phyloP scores from a whole-genome alignment of 2,888 invertebrate genomes.

The Lepidochrysops patricia region DNA sequence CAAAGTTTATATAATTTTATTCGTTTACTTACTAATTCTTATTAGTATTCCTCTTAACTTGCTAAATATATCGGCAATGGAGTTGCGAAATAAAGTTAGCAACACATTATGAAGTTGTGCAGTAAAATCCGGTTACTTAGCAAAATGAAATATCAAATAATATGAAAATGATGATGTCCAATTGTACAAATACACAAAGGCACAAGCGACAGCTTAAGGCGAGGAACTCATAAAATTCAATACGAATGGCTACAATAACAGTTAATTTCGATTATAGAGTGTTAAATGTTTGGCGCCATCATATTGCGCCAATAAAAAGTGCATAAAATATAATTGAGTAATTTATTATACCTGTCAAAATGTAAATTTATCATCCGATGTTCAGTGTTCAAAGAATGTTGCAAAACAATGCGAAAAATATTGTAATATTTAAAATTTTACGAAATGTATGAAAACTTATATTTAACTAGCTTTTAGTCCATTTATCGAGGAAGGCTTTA shows the following conservation, averaged over 20 bases:
- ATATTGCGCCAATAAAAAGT: neutral
- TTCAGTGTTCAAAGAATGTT: too few species aligned
- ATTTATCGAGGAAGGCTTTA: too few species aligned
- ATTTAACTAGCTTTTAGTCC: too few species aligned
- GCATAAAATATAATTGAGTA: neutral
- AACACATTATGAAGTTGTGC: too few species aligned
- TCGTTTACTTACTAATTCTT: too few species aligned
- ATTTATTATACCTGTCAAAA: neutral
- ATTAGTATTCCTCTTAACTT: too few species aligned
- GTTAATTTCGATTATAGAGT: constrained; percentile 11
- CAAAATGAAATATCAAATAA: neutral
- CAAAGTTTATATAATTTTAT: too few species aligned
- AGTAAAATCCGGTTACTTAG: neutral
- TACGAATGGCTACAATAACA: neutral
- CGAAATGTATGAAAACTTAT: too few species aligned
- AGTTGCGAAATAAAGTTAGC: too few species aligned
- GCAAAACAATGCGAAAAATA: too few species aligned
- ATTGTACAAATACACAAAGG: neutral
- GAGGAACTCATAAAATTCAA: constrained; percentile 1
- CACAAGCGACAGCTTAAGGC: neutral
- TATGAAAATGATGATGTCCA: neutral
- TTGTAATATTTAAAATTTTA: too few species aligned
- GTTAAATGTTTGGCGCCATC: constrained; percentile 8
- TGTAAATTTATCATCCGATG: neutral
- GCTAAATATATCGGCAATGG: too few species aligned